Evolutionary conservation across 1,140 invertebrate species (phyloP).

Genomic region (roundworm (Caenorhabditis elegans)): DNA sequence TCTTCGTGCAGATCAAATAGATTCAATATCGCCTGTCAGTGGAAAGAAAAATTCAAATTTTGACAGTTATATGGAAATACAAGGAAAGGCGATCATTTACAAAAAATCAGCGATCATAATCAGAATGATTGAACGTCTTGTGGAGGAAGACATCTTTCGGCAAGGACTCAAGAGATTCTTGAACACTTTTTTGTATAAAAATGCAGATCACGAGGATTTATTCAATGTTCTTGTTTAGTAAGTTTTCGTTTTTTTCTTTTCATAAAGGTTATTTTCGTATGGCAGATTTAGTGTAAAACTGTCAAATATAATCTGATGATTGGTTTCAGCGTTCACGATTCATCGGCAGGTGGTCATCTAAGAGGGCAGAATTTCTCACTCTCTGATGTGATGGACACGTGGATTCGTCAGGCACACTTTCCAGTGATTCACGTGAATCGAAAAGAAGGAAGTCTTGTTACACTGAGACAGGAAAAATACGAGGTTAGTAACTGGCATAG

Average conservation of each 20-base stretch:
- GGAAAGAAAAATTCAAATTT: neutral
- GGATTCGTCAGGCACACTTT: slow-evolving; percentile 22
- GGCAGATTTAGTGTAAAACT: too few relatives aligned
- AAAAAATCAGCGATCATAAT: slow-evolving; percentile 30
- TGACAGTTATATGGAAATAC: neutral
- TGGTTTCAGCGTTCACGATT: slow-evolving; percentile 20
- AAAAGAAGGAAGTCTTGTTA: slow-evolving; percentile 23
- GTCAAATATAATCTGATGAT: neutral
- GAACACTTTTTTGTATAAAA: slow-evolving; percentile 22
- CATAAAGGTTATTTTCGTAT: too few relatives aligned
- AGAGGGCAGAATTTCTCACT: slow-evolving; percentile 25
- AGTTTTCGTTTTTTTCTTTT: neutral
- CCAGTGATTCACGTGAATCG: slow-evolving; percentile 12
- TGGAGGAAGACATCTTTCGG: slow-evolving; percentile 29
- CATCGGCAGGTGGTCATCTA: slow-evolving; percentile 7
- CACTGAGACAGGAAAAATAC: slow-evolving; percentile 2
- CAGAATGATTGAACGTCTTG: slow-evolving; percentile 35
- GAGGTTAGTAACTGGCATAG: neutral
- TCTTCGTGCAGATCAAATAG: neutral
- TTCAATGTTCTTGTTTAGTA: slow-evolving; percentile 33
- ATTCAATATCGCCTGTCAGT: neutral
- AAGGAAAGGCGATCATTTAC: neutral
- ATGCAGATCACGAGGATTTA: slow-evolving; percentile 43
- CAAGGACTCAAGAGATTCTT: slow-evolving; percentile 29
- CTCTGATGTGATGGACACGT: slow-evolving; percentile 33